Evolutionary conservation across 53 echinoderm and acorn worm species (phyloP).

Genomic region (Henricia sp.): DNA sequence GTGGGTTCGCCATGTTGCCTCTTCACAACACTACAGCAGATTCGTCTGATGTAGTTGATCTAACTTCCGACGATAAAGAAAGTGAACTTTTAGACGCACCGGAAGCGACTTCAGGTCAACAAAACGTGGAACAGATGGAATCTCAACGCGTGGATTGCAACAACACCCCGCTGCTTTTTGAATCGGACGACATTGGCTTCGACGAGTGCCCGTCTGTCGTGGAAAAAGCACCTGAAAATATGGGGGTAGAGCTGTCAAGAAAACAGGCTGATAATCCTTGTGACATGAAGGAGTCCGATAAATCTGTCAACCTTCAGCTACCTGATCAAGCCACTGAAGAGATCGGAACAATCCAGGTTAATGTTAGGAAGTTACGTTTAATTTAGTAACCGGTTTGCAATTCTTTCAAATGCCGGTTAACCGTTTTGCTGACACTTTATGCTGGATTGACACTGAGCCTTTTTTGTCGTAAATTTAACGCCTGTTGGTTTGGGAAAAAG

Average conservation of each 20-base stretch:
- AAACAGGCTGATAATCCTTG: neutral
- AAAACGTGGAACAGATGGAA: conserved; percentile 1
- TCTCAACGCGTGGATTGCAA: conserved; percentile 37
- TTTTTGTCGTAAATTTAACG: too few relatives aligned
- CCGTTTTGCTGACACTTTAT: too few relatives aligned
- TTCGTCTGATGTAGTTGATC: neutral
- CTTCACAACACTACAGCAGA: too few relatives aligned
- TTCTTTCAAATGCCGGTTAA: too few relatives aligned
- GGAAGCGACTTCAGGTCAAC: neutral
- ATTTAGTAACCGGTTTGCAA: too few relatives aligned
- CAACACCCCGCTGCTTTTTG: conserved; percentile 70
- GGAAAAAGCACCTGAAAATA: neutral
- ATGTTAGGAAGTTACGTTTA: too few relatives aligned
- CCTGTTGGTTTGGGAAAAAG: too few relatives aligned
- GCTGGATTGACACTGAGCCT: too few relatives aligned
- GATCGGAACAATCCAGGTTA: too few relatives aligned
- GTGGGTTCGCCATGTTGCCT: too few relatives aligned
- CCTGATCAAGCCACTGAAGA: conserved; percentile 16
- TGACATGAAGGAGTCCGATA: neutral
- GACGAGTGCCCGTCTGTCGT: neutral
- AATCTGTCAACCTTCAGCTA: neutral
- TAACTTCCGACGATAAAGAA: neutral
- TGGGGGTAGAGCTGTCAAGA: neutral
- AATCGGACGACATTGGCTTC: conserved; percentile 40
- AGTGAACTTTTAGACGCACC: neutral